Evolutionary conservation across 2,113 vertebrate genomes (phyloP).

Genomic region (Myotis yumanensis): DNA sequence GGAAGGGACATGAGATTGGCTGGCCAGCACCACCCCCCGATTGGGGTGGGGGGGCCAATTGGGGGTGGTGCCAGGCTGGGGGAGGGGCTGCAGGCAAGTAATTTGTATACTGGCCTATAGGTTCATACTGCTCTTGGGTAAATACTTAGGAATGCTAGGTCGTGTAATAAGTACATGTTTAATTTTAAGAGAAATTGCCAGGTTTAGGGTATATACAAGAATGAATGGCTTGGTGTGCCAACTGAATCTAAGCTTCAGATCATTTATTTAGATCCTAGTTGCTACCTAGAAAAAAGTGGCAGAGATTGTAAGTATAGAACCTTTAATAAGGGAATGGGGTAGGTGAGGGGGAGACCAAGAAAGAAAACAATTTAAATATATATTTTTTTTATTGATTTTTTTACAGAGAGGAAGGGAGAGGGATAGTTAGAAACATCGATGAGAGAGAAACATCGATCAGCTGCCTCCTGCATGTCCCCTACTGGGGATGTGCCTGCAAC

Average conservation of each 20-base stretch:
- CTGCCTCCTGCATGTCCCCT: too few relatives aligned
- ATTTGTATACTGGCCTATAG: background rate
- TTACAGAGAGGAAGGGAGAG: too few relatives aligned
- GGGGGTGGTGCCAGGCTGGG: too few relatives aligned
- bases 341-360: background rate
- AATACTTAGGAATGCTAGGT: background rate
- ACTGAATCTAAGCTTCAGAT: background rate
- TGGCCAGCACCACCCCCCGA: too few relatives aligned
- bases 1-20: too few relatives aligned
- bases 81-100: background rate
- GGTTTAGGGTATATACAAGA: too few relatives aligned
- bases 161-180: background rate
- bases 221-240: background rate
- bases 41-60: too few relatives aligned
- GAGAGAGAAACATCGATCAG: too few relatives aligned
- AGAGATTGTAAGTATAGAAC: background rate
- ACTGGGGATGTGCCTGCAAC: too few relatives aligned
- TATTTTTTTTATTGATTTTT: too few relatives aligned
- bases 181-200: background rate
- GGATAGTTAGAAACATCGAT: too few relatives aligned
- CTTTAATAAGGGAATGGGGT: background rate
- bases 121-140: background rate
- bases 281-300: background rate
- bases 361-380: background rate
- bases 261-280: background rate